These are phyloP conservation scores for Cataglyphis rosenhaueri DNA, from an alignment of 2,888 invertebrate genomes.

Conservation along the genomic window DNA sequence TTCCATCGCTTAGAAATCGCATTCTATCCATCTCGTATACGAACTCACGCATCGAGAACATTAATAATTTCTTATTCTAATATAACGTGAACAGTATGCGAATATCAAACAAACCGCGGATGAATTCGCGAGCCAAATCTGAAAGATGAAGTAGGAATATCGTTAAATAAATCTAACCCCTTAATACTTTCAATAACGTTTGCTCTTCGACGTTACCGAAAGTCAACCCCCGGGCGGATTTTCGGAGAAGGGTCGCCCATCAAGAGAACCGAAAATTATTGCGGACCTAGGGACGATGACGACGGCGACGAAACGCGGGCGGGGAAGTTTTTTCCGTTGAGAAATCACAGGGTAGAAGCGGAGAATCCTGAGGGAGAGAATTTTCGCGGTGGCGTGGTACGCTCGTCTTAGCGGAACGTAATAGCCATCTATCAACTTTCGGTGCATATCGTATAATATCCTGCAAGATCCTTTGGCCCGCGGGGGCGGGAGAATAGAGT, in stretches of 20 bases:
- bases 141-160: conserved; percentile 30
- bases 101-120: conserved; percentile 8
- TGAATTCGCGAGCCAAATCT: neutral
- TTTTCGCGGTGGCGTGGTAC: conserved; percentile 55
- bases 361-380: conserved; percentile 50
- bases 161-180: conserved; percentile 40
- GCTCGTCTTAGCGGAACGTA: conserved; percentile 81
- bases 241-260: conserved; percentile 33
- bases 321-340: conserved; percentile 54
- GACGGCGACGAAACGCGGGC: conserved; percentile 39
- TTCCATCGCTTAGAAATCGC: conserved; percentile 27
- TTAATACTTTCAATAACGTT: conserved; percentile 53
- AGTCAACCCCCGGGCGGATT: conserved; percentile 2
- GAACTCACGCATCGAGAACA: neutral
- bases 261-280: conserved; percentile 49
- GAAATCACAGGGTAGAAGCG: conserved; percentile 53
- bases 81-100: conserved; percentile 10
- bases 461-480: conserved; percentile 77
- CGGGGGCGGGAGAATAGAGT: conserved; percentile 51
- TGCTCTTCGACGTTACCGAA: conserved; percentile 8
- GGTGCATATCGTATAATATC: conserved; percentile 83
- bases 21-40: neutral
- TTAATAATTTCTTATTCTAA: conserved; percentile 44
- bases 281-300: conserved; percentile 15
- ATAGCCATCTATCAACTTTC: conserved; percentile 82